Conservation (phyloP, 2,113 vertebrate species). For the Ursus arctos region DNA sequence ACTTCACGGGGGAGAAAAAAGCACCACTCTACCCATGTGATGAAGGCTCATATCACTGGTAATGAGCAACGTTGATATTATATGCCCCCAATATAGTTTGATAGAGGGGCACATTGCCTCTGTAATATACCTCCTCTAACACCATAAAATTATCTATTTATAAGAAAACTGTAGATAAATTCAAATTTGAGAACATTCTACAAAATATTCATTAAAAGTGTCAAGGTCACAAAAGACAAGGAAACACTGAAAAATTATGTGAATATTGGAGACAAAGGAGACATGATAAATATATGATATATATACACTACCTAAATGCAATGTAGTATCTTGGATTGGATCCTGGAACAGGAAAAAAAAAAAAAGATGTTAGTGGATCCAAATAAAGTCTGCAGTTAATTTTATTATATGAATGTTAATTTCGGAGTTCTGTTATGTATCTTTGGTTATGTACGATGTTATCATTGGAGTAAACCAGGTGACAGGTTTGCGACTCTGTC, state of each 20-base stretch:
- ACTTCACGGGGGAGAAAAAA: neutral
- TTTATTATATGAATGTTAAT: neutral
- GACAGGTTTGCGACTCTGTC: neutral
- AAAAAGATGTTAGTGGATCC: neutral
- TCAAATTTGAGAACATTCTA: neutral
- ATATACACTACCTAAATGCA: neutral
- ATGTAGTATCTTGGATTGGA: neutral
- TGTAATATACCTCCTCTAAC: neutral
- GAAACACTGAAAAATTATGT: neutral
- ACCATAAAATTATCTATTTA: neutral
- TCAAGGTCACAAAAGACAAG: slow-evolving; percentile 1
- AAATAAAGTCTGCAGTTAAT: neutral
- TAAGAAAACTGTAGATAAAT: neutral
- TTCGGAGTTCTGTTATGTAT: neutral
- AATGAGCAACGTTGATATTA: neutral
- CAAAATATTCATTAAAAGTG: neutral
- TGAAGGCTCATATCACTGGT: neutral
- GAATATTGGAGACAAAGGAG: neutral
- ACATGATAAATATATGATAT: neutral
- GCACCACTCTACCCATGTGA: neutral
- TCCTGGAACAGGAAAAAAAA: neutral
- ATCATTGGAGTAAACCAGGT: neutral
- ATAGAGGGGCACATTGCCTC: too few relatives aligned
- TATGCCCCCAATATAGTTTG: too few relatives aligned
- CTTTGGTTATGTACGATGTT: neutral